These are phyloP conservation scores for Diplogasteroides magnus DNA, from an alignment of 1,140 invertebrate genomes.

Conservation along the genomic window DNA sequence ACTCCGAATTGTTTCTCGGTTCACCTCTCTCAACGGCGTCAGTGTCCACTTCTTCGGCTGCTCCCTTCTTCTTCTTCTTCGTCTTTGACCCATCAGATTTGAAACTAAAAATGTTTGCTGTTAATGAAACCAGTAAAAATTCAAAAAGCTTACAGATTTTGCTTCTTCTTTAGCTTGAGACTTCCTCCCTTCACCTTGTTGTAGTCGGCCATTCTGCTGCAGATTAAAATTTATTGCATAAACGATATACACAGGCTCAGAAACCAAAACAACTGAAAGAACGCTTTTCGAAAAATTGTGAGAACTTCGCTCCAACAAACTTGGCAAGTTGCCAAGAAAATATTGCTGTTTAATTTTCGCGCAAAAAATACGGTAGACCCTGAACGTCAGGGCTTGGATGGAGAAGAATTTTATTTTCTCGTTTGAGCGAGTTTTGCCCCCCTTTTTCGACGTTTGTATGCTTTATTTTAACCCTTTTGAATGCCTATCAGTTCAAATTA, in stretches of 20 bases:
- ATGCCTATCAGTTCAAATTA: background rate
- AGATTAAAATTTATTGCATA: background rate
- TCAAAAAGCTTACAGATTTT: constrained; percentile 21
- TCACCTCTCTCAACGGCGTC: constrained; percentile 27
- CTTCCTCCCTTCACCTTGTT: constrained; percentile 24
- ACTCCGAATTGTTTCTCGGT: background rate
- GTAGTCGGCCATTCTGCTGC: constrained; percentile 27
- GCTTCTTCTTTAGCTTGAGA: constrained; percentile 33
- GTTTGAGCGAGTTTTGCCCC: too few relatives aligned
- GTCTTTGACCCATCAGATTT: constrained; percentile 34
- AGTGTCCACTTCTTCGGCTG: constrained; percentile 17
- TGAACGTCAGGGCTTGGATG: background rate
- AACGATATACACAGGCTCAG: background rate
- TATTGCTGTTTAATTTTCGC: background rate
- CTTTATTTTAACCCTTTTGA: background rate
- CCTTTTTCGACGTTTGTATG: background rate
- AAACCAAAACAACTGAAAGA: background rate
- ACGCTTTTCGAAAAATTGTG: background rate
- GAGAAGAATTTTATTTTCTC: background rate
- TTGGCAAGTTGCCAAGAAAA: too few relatives aligned
- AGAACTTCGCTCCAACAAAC: too few relatives aligned
- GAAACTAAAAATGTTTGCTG: constrained; percentile 33
- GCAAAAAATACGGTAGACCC: background rate
- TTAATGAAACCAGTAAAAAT: background rate
- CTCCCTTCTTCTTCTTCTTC: constrained; percentile 23